These are phyloP conservation scores for Muscicapa striata DNA, from an alignment of 2,797 vertebrate species.

Conservation along the genomic window DNA sequence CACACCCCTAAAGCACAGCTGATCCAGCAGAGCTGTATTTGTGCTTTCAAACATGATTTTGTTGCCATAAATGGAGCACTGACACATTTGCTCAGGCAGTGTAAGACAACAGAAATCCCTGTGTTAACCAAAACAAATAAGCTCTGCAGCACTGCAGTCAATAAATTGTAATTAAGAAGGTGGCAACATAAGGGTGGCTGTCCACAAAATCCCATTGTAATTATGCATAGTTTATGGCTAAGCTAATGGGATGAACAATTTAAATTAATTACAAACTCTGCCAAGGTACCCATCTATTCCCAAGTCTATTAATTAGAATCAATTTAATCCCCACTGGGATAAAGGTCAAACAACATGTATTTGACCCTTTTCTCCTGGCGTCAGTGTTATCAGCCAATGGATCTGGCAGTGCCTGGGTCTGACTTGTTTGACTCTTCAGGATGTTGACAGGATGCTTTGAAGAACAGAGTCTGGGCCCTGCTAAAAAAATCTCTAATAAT, in stretches of 20 bases:
- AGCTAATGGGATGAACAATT: constrained; percentile 54
- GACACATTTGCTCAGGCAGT: not conserved
- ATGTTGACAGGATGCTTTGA: constrained; percentile 10
- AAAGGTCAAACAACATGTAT: constrained; percentile 62
- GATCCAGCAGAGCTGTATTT: not conserved
- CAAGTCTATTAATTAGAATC: constrained; percentile 66
- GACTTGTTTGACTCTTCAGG: not conserved
- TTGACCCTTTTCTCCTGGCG: constrained; percentile 54
- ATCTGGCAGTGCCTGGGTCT: constrained; percentile 39
- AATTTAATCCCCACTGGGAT: constrained; percentile 58
- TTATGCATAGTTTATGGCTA: constrained; percentile 52
- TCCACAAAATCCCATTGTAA: constrained; percentile 34
- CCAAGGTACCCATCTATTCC: constrained; percentile 50
- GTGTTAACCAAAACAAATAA: constrained; percentile 2
- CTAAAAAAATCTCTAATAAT: constrained; percentile 21
- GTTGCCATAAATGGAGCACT: not conserved
- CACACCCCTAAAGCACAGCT: not conserved
- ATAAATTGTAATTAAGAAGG: constrained; percentile 44
- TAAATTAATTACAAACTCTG: constrained; percentile 54
- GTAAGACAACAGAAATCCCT: not conserved
- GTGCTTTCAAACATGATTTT: not conserved
- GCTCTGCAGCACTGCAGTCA: not conserved
- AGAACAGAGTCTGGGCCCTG: not conserved
- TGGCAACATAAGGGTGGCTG: constrained; percentile 28
- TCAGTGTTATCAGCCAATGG: constrained; percentile 41